Evolutionary conservation across 2,888 invertebrate genomes (phyloP), one percentile per base, ranked within the genome.

Genomic region (Apoderus coryli): DNA sequence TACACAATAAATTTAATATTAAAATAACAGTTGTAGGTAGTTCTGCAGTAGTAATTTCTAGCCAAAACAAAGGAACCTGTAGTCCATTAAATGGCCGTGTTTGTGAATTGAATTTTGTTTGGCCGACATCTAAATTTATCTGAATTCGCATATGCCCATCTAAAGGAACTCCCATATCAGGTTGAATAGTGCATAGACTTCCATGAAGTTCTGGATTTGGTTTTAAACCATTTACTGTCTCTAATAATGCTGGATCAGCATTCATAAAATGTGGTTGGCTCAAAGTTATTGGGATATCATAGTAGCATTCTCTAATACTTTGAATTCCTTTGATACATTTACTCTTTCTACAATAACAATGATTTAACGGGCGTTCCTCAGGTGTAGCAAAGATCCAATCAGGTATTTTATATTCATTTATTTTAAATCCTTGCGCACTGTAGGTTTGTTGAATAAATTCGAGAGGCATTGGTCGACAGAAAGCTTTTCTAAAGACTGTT

Each of bases 41-140:
- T 2, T 48, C 45, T 6, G 38, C 72, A 3, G 52, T 41, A 3
- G 41, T 38, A 54, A 81, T 50, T 45, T 80, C 73, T 1, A 74
- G 50, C 80, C 82, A 81, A 31, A 79, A 61, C 9, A 84, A 49
- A 0, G 84, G 84, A 25, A 84, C 27, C 1, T 69, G 65, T 34
- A 72, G 60, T 33, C 71, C 63, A 38, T 75, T 73, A 41, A 81
- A 68, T 0, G 65, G 66, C 11, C 49, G 54, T 15, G 74, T 69
- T 42, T 67, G 62, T 0, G 63, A 56, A 47, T 76, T 78, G 23
- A 69, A 76, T 11, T 55, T 51, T 0, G 72, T 70, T 23, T 64
- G 61, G 10, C 71, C 61, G 42, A 81, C 70, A 1, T 76, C 65
- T 4, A 82, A 55, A 52, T 84, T 84, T 12, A 78, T 68, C 54